Percentiles rank a stretch among this genome's conserved stretches.
Conservation (phyloP, 1,140 invertebrate genomes). For the Triops cancriformis region DNA sequence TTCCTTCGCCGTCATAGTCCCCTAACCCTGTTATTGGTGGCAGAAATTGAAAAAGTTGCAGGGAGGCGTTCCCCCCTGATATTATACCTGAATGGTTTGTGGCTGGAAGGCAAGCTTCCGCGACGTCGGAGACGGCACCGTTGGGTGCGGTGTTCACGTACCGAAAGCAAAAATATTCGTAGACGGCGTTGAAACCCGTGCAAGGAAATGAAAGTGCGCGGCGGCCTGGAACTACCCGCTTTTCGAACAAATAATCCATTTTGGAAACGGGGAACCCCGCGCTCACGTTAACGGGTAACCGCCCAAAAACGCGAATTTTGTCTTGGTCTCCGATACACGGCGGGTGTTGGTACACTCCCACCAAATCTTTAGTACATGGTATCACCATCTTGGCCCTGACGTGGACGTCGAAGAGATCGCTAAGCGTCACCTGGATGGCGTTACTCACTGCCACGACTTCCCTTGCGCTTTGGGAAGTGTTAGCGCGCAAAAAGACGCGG, state of each 20-base stretch:
- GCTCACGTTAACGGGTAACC: conserved; percentile 21
- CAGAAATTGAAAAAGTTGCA: neutral
- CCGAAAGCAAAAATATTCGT: conserved; percentile 31
- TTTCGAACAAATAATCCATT: conserved; percentile 31
- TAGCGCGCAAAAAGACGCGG: conserved; percentile 15
- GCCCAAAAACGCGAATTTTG: conserved; percentile 31
- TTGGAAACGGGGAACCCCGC: neutral
- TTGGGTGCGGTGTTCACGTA: conserved; percentile 32
- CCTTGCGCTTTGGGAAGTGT: neutral
- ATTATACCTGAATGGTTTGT: conserved; percentile 14
- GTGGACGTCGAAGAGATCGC: conserved; percentile 24
- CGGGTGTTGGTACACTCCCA: conserved; percentile 31
- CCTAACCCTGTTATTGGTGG: too few species aligned
- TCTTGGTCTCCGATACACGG: conserved; percentile 31
- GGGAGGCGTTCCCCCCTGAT: neutral
- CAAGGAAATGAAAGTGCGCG: conserved; percentile 30
- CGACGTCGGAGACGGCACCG: conserved; percentile 31
- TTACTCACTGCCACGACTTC: conserved; percentile 28
- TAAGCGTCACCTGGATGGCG: conserved; percentile 31
- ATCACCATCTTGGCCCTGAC: neutral
- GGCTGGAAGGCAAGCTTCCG: conserved; percentile 18
- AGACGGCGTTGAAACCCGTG: conserved; percentile 30
- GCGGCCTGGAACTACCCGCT: conserved; percentile 28
- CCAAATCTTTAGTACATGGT: conserved; percentile 25
- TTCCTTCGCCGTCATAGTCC: neutral